These are phyloP conservation scores for Oceanodroma leucorhoa DNA, from an alignment of 2,797 vertebrate genomes.

Conservation along the genomic window DNA sequence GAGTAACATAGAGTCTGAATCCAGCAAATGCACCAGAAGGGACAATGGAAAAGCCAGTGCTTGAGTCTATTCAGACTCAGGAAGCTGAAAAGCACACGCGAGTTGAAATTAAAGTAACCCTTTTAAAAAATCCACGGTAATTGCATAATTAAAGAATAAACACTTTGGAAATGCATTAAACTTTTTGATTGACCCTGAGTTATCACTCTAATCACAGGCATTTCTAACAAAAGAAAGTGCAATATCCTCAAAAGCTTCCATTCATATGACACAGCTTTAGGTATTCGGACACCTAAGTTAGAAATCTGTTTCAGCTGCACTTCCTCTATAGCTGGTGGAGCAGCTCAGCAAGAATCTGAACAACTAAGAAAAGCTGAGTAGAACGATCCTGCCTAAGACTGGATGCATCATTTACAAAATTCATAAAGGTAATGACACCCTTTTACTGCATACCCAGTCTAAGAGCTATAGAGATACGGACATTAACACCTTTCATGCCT, in stretches of 20 bases:
- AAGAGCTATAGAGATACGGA: background rate
- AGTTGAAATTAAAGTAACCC: background rate
- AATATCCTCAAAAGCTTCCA: background rate
- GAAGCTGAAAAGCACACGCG: fast-evolving
- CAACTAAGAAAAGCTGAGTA: background rate
- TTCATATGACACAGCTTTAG: background rate
- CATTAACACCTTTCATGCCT: background rate
- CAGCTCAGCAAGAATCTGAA: background rate
- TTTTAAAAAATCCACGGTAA: background rate
- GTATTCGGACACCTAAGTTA: background rate
- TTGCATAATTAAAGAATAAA: background rate
- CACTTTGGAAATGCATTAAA: background rate
- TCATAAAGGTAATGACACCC: background rate
- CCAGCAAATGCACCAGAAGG: background rate
- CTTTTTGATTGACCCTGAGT: background rate
- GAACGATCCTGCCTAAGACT: background rate
- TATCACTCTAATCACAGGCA: background rate
- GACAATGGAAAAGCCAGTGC: background rate
- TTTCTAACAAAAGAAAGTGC: background rate
- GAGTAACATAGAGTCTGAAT: background rate
- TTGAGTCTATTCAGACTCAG: background rate
- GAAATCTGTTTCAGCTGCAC: background rate
- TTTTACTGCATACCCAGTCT: background rate
- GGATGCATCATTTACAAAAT: background rate
- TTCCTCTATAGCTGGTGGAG: background rate